Evolutionary conservation across 2,888 invertebrate species (phyloP).

Genomic region (Oxyscelio sp.): DNA sequence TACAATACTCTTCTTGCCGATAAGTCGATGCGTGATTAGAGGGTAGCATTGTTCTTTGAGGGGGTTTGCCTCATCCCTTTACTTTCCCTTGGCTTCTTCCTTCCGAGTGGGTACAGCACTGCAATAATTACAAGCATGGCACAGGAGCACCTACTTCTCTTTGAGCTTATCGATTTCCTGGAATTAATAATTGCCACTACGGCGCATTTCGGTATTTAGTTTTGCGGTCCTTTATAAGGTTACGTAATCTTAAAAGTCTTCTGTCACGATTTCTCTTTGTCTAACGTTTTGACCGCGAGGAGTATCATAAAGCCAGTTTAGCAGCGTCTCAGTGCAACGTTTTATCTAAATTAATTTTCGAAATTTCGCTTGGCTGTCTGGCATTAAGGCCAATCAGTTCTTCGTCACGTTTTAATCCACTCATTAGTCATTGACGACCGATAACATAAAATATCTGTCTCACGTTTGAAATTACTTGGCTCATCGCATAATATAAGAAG

Average conservation of each 20-base stretch:
- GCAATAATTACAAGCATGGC: conserved; percentile 87
- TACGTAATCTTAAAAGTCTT: conserved; percentile 71
- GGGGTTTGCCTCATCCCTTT: conserved; percentile 75
- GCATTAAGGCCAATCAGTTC: not conserved
- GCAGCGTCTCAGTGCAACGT: not conserved
- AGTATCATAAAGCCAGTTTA: conserved; percentile 26
- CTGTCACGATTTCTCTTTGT: conserved; percentile 36
- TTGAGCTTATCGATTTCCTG: conserved; percentile 87
- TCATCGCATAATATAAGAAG: conserved; percentile 9
- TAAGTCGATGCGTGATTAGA: conserved; percentile 88
- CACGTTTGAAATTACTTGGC: conserved; percentile 22
- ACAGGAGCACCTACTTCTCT: conserved; percentile 80
- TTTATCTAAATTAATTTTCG: conserved; percentile 46
- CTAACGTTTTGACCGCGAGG: conserved; percentile 29
- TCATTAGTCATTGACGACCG: conserved; percentile 2
- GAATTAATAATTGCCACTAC: conserved; percentile 86
- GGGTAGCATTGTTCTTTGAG: conserved; percentile 87
- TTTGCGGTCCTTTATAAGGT: conserved; percentile 69
- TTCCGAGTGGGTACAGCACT: conserved; percentile 68
- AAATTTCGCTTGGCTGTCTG: conserved; percentile 4
- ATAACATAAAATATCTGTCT: conserved; percentile 26
- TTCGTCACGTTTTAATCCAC: conserved; percentile 6
- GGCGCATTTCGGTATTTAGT: conserved; percentile 53
- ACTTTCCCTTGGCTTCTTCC: conserved; percentile 68
- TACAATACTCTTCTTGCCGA: conserved; percentile 81